Conservation (phyloP, 2,113 vertebrate genomes). For the Vimba vimba region DNA sequence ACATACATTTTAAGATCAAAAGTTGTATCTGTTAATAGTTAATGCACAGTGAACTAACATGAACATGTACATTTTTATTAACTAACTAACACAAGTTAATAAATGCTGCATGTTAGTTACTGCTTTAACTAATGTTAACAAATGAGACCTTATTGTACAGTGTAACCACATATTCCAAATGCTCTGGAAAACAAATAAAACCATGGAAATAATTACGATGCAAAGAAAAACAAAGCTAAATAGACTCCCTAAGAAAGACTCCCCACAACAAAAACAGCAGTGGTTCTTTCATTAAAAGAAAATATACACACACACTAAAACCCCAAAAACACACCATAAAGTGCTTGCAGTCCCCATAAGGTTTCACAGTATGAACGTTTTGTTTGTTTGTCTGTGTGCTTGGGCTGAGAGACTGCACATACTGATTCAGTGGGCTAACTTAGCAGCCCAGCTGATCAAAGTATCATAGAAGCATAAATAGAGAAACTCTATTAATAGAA, state of each 20-base stretch:
- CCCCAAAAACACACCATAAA: conserved; percentile 27
- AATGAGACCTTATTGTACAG: too few species aligned
- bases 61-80: too few species aligned
- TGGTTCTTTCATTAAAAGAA: neutral
- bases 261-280: neutral
- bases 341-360: conserved; percentile 52
- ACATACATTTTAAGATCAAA: too few species aligned
- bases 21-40: too few species aligned
- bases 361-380: conserved; percentile 61
- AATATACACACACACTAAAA: neutral
- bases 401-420: conserved; percentile 37
- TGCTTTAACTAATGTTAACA: too few species aligned
- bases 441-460: neutral
- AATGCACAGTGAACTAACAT: too few species aligned
- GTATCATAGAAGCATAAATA: conserved; percentile 21
- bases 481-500: conserved; percentile 8
- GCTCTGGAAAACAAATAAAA: neutral
- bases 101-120: too few species aligned
- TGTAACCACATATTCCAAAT: neutral
- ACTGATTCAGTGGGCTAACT: conserved; percentile 14
- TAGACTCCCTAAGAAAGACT: neutral
- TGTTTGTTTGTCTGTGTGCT: conserved; percentile 23
- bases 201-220: too few species aligned
- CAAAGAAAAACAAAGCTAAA: conserved; percentile 1
- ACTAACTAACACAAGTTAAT: too few species aligned